A percentile compares a stretch with the other conserved stretches of the same genome.
phyloP scores from a whole-genome alignment of 2,888 invertebrate genomes.

The Brassicogethes aeneus region DNA sequence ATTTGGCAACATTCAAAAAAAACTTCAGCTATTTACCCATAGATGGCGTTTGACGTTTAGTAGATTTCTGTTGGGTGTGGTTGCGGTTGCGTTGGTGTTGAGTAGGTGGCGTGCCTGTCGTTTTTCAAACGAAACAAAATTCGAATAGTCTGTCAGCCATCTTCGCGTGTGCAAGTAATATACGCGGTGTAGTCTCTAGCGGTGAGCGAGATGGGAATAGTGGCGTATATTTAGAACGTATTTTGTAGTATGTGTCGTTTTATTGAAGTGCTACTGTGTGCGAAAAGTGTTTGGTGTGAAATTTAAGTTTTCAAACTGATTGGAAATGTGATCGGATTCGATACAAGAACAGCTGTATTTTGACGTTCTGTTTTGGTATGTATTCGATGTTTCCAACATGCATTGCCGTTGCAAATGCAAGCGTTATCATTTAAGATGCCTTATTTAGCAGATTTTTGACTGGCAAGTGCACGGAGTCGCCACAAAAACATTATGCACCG shows the following conservation, averaged over 20 bases:
- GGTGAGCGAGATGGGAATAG: conserved; percentile 31
- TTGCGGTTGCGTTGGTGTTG: no score
- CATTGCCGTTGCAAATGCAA: neutral
- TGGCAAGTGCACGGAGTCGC: conserved; percentile 2
- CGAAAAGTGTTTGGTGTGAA: conserved; percentile 28
- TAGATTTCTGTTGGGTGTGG: no score
- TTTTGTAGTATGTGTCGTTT: conserved; percentile 29
- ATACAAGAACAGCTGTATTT: conserved; percentile 22
- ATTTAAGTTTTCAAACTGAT: conserved; percentile 21
- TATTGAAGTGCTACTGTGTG: conserved; percentile 28
- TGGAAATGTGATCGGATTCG: conserved; percentile 26
- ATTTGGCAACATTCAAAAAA: no score
- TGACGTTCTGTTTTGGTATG: conserved; percentile 23
- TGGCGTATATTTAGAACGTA: conserved; percentile 33
- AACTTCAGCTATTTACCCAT: no score
- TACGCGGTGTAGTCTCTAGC: neutral
- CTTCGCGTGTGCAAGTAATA: conserved; percentile 13
- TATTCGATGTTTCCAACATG: conserved; percentile 3
- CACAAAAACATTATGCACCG: conserved; percentile 7
- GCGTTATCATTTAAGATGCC: neutral
- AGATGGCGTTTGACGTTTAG: no score
- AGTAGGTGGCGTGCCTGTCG: neutral
- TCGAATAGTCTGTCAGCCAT: conserved; percentile 10
- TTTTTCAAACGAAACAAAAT: neutral
- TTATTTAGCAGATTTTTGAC: neutral